A percentile compares a stretch with the other conserved stretches of the same genome.
Conservation (phyloP, 2,888 invertebrate genomes). For the Anarsia innoxiella region DNA sequence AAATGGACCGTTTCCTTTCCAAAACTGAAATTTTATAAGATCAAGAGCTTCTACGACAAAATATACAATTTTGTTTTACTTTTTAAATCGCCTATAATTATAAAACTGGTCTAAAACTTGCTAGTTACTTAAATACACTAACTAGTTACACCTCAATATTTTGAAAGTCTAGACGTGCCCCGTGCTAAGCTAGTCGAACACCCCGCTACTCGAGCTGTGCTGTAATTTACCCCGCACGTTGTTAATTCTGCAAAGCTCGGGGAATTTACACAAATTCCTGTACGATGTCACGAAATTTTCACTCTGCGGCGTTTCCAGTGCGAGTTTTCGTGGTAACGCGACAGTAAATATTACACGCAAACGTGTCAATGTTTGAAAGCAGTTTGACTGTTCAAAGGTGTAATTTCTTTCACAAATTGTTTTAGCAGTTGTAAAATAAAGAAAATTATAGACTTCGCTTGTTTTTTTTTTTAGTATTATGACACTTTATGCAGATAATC, state of each 20-base stretch:
- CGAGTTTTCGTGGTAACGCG: not conserved
- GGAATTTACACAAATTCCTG: slow-evolving; percentile 30
- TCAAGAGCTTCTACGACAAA: no score
- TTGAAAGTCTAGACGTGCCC: slow-evolving; percentile 18
- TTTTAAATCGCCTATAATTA: no score
- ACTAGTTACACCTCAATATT: no score
- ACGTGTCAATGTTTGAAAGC: slow-evolving; percentile 2
- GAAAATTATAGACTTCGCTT: slow-evolving; percentile 5
- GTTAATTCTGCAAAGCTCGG: slow-evolving; percentile 37
- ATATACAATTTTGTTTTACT: no score
- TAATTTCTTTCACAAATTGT: slow-evolving; percentile 4
- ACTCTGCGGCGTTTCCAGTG: not conserved
- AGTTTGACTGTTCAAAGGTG: slow-evolving; percentile 2
- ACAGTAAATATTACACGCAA: not conserved
- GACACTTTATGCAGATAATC: no score
- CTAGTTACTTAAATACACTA: no score
- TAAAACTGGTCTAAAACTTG: no score
- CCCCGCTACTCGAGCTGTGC: slow-evolving; percentile 14
- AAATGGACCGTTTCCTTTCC: no score
- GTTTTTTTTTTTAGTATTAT: no score
- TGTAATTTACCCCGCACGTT: slow-evolving; percentile 32
- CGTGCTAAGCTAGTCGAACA: slow-evolving; percentile 16
- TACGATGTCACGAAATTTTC: slow-evolving; percentile 6
- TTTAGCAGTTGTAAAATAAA: slow-evolving; percentile 1
- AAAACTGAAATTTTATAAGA: no score